Percentiles rank a stretch among this genome's conserved stretches.
These are phyloP conservation scores for Melieria crassipennis DNA, from an alignment of 2,888 invertebrate species.

Conservation along the genomic window DNA sequence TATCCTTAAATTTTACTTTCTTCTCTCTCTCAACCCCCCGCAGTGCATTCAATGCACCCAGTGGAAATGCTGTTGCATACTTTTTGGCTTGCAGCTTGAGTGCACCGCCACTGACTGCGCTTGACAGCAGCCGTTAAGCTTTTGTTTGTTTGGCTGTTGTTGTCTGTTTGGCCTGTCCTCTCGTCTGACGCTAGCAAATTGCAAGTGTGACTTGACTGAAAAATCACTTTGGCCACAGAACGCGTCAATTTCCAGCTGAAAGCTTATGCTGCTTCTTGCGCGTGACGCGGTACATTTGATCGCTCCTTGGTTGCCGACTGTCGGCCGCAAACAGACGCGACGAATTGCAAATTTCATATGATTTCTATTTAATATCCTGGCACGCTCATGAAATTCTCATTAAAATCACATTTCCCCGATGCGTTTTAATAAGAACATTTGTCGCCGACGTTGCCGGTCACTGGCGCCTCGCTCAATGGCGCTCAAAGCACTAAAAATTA, in stretches of 20 bases:
- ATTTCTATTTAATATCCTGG: background rate
- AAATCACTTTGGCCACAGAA: too few species aligned
- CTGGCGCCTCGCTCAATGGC: background rate
- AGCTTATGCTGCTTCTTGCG: too few species aligned
- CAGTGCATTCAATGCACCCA: background rate
- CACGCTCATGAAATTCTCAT: slow-evolving; percentile 4
- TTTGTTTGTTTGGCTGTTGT: slow-evolving; percentile 18
- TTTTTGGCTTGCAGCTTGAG: slow-evolving; percentile 2
- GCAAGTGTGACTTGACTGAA: too few species aligned
- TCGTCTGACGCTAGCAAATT: too few species aligned
- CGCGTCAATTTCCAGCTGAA: too few species aligned
- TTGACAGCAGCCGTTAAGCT: slow-evolving; percentile 18
- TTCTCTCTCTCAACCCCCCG: too few species aligned
- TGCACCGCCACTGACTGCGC: slow-evolving; percentile 22
- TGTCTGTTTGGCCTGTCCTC: background rate
- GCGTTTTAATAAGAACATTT: too few species aligned
- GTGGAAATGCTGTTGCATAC: slow-evolving; percentile 13
- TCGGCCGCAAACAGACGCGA: too few species aligned
- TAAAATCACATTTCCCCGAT: slow-evolving; percentile 2
- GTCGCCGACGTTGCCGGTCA: too few species aligned
- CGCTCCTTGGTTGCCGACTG: too few species aligned
- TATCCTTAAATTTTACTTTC: slow-evolving; percentile 15
- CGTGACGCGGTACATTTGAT: too few species aligned
- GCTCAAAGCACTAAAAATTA: slow-evolving; percentile 21
- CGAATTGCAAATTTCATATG: too few species aligned